Conservation (phyloP, 1,140 invertebrate genomes). For the Nasonia giraulti region DNA sequence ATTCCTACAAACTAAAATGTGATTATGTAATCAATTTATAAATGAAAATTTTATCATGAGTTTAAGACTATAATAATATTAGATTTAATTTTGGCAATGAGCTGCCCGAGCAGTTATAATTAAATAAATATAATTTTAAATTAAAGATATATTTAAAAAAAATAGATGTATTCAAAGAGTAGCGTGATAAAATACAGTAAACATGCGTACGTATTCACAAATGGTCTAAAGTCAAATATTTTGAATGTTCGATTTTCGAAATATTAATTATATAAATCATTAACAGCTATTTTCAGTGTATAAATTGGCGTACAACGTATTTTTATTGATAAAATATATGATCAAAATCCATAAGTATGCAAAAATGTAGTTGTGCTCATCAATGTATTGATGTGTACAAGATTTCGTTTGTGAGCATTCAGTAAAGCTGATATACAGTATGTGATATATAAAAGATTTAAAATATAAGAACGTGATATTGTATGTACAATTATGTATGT, state of each 20-base stretch:
- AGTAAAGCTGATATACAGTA: slow-evolving; percentile 5
- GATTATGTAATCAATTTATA: neutral
- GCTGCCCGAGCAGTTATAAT: neutral
- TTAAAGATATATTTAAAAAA: neutral
- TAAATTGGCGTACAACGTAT: slow-evolving; percentile 12
- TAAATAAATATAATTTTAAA: slow-evolving; percentile 37
- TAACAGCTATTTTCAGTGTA: slow-evolving; percentile 8
- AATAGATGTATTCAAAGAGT: too few relatives aligned
- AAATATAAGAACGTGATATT: slow-evolving; percentile 29
- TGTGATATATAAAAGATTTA: slow-evolving; percentile 23
- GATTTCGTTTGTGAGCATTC: slow-evolving; percentile 8
- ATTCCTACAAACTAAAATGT: neutral
- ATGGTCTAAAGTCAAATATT: neutral
- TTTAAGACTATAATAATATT: neutral
- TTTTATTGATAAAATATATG: slow-evolving; percentile 10
- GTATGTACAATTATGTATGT: slow-evolving; percentile 30
- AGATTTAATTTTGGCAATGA: neutral
- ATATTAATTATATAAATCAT: neutral
- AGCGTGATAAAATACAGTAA: too few relatives aligned
- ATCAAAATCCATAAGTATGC: neutral
- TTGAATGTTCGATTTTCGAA: neutral
- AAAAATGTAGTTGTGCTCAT: slow-evolving; percentile 7
- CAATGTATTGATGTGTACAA: neutral
- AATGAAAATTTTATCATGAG: neutral
- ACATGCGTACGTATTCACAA: neutral